A percentile compares a stretch with the other conserved stretches of the same genome.
Conservation (phyloP, 1,140 invertebrate species). For the Aplysia californica region DNA sequence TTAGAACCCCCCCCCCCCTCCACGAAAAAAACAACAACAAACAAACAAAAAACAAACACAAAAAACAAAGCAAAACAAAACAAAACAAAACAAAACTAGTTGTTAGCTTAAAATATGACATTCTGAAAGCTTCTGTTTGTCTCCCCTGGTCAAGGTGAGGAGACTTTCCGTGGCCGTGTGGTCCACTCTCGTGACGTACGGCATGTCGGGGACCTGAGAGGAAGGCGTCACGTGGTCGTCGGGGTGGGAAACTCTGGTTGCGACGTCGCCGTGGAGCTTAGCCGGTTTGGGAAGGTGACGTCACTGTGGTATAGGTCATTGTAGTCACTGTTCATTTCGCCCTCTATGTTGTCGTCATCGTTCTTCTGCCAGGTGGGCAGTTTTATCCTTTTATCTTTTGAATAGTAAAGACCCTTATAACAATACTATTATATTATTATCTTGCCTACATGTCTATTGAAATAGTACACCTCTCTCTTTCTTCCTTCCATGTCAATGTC, state of each 20-base stretch:
- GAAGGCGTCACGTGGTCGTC: conserved; percentile 68
- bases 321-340: too few relatives aligned
- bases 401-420: too few relatives aligned
- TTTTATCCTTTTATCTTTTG: too few relatives aligned
- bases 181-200: conserved; percentile 69
- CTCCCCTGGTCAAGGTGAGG: conserved; percentile 41
- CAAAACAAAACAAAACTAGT: too few relatives aligned
- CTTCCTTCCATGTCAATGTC: too few relatives aligned
- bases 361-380: too few relatives aligned
- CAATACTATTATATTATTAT: too few relatives aligned
- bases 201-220: conserved; percentile 56
- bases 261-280: conserved; percentile 69
- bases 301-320: too few relatives aligned
- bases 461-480: too few relatives aligned
- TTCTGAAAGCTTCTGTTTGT: neutral
- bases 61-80: neutral
- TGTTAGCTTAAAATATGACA: neutral
- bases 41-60: neutral
- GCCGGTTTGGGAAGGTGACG: conserved; percentile 1
- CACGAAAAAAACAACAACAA: neutral
- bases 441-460: too few relatives aligned
- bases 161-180: conserved; percentile 67
- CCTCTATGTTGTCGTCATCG: too few relatives aligned
- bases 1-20: too few relatives aligned
- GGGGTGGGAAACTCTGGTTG: conserved; percentile 71